Evolutionary conservation across 2,113 vertebrate genomes (phyloP), one percentile per base, ranked within the genome.

Genomic region (Poecilia latipinna): DNA sequence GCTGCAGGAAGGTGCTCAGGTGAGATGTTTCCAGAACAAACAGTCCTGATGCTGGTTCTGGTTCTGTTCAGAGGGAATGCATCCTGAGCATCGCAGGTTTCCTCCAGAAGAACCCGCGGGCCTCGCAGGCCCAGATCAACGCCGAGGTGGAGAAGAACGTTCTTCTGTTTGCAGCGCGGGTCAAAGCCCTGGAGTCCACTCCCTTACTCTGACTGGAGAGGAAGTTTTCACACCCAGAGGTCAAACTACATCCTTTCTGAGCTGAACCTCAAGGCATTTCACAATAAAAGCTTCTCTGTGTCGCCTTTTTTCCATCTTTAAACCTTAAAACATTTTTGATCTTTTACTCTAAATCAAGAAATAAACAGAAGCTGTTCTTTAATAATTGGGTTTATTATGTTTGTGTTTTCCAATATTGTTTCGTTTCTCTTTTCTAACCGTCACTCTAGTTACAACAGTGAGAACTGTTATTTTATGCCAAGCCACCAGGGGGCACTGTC

Each of bases 71-170:
- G 94, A 89, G 48, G 13, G 91, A 94, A 26, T 95, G 94, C n/a
- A 89, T 94, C 84, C 85, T 82, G 61, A 72, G 74, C 54, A 83
- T 95, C 29, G 88, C 89, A 0, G 76, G 90, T 66, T 95, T 91
- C 48, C 39, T 95, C 33, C 85, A 39, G 78, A 78, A 79, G 57
- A 93, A 94, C 82, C 93, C 93, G 0, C 33, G 82, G 17, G 94
- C 93, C 3, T 91, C 93, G 0, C 83, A 90, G 74, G 69, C 61
- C 0, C 60, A 89, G 42, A 82, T 95, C 75, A 94, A 80, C 29
- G 66, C 89, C 0, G 91, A 91, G 33, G 91, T 95, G 77, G 83
- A 94, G 88, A 94, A 92, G 72, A 91, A 91, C 2, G 92, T 95
- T 12, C 64, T 93, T 83, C n/a, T 93, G 1, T 95, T 95, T 35